Conservation (phyloP, 1,140 invertebrate species). For the Trissolcus basalis region DNA sequence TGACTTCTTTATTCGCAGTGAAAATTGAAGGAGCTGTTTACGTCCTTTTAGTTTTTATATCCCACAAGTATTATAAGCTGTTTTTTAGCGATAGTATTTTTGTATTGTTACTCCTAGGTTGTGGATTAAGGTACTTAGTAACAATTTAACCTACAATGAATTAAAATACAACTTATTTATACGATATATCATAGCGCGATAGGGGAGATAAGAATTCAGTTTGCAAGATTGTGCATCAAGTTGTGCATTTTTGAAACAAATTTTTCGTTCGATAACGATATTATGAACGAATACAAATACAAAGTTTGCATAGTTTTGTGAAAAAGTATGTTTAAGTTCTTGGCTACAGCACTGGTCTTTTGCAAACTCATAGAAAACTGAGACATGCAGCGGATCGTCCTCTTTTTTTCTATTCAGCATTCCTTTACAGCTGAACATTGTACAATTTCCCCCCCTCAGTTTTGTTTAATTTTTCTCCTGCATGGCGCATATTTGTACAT, state of each 20-base stretch:
- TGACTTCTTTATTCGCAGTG: slow-evolving; percentile 22
- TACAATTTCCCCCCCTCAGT: slow-evolving; percentile 26
- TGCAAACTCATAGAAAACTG: slow-evolving; percentile 38
- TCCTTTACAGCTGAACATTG: slow-evolving; percentile 32
- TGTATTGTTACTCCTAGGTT: slow-evolving; percentile 21
- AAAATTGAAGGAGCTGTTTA: slow-evolving; percentile 14
- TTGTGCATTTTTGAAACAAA: too few species aligned
- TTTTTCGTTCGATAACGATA: not conserved
- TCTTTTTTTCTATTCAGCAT: slow-evolving; percentile 32
- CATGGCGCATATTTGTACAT: slow-evolving; percentile 47
- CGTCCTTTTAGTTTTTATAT: slow-evolving; percentile 28
- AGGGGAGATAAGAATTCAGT: too few species aligned
- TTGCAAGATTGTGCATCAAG: too few species aligned
- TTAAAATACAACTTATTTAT: not conserved
- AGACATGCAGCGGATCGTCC: slow-evolving; percentile 37
- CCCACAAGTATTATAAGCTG: slow-evolving; percentile 21
- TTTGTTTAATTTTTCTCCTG: slow-evolving; percentile 30
- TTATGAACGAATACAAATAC: not conserved
- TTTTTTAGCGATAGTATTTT: slow-evolving; percentile 21
- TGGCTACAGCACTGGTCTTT: slow-evolving; percentile 37
- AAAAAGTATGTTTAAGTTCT: slow-evolving; percentile 25
- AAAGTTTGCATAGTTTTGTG: slow-evolving; percentile 20
- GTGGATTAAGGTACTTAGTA: slow-evolving; percentile 24
- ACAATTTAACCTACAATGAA: slow-evolving; percentile 6
- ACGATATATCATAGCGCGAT: not conserved